Percentiles rank a stretch among this genome's conserved stretches.
Conservation (phyloP, 1,140 invertebrate genomes). For the Nasonia longicornis region DNA sequence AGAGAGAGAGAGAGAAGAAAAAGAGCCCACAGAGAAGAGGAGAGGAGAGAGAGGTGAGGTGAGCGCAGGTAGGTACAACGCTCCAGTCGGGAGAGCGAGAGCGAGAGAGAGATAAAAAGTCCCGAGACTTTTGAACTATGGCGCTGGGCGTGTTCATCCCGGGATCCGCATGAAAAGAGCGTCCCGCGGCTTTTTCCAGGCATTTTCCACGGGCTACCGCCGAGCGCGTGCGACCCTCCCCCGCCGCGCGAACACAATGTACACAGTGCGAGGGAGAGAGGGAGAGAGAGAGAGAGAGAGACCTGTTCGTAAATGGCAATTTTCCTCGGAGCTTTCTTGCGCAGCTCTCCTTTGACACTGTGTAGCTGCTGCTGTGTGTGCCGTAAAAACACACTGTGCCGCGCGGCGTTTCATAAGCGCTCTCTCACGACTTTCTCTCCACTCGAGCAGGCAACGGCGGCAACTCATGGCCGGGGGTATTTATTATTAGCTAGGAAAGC, state of each 20-base stretch:
- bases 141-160: constrained; percentile 41
- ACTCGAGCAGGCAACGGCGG: background rate
- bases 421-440: constrained; percentile 12
- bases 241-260: constrained; percentile 15
- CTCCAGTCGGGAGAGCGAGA: constrained; percentile 16
- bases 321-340: constrained; percentile 1
- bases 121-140: constrained; percentile 36
- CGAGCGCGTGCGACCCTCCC: constrained; percentile 40
- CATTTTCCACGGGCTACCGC: constrained; percentile 44
- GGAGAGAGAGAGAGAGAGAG: background rate
- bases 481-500: constrained; percentile 33
- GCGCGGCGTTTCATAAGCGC: constrained; percentile 27
- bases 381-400: constrained; percentile 22
- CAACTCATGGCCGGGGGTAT: constrained; percentile 6
- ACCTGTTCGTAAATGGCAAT: constrained; percentile 14
- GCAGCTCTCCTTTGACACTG: background rate
- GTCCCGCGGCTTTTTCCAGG: constrained; percentile 23
- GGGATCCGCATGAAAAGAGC: constrained; percentile 23
- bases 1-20: background rate
- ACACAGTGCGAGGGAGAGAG: background rate
- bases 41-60: constrained; percentile 12
- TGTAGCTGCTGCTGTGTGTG: background rate
- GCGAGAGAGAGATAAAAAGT: constrained; percentile 28
- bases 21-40: background rate
- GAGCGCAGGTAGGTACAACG: background rate